Evolutionary conservation across 2,888 invertebrate species (phyloP).

Genomic region (Fragum sueziense): DNA sequence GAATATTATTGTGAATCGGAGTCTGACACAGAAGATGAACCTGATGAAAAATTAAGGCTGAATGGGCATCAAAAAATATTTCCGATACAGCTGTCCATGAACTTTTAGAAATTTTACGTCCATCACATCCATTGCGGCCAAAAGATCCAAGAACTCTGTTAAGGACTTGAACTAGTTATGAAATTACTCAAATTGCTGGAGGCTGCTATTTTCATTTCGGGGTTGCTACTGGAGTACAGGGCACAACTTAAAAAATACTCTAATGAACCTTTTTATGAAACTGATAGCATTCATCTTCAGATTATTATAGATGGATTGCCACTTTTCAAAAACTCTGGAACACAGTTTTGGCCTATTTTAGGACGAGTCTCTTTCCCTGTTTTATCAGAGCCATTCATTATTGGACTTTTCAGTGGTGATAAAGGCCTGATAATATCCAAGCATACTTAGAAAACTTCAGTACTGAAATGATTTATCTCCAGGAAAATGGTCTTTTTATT

Average conservation of each 20-base stretch:
- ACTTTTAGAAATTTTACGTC: constrained; percentile 10
- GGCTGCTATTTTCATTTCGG: constrained; percentile 33
- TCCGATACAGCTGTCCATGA: constrained; percentile 6
- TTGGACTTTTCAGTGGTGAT: constrained; percentile 31
- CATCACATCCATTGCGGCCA: constrained; percentile 4
- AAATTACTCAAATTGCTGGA: constrained; percentile 22
- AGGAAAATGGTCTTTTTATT: neutral
- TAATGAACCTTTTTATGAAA: neutral
- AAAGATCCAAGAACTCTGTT: constrained; percentile 36
- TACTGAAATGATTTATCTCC: constrained; percentile 13
- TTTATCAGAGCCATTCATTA: constrained; percentile 24
- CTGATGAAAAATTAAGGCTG: neutral
- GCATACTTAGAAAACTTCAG: no score
- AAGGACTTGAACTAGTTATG: neutral
- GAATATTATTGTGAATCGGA: neutral
- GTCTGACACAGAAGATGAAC: neutral
- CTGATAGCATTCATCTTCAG: neutral
- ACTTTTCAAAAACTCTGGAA: constrained; percentile 29
- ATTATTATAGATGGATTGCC: constrained; percentile 30
- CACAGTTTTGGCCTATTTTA: constrained; percentile 37
- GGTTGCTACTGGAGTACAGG: neutral
- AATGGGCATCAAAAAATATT: constrained; percentile 34
- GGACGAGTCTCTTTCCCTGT: constrained; percentile 16
- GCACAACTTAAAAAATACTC: neutral
- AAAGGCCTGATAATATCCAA: constrained; percentile 3